Conservation (phyloP, 2,888 invertebrate genomes). For the Psylliodes chrysocephalus region DNA sequence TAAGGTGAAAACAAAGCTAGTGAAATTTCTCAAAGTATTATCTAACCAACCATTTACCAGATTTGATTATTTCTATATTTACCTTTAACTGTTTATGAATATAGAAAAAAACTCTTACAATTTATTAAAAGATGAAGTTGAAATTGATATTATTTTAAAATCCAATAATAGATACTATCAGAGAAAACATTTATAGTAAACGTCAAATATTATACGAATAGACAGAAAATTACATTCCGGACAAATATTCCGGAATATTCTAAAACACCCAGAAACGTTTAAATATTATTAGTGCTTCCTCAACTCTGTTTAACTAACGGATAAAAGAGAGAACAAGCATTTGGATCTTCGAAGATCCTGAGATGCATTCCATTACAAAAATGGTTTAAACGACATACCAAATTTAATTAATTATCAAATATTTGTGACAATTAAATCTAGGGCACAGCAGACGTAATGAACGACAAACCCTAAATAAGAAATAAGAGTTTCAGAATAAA, state of each 20-base stretch:
- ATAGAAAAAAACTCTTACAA: background rate
- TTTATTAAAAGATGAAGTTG: background rate
- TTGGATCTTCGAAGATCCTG: background rate
- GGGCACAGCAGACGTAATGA: conserved; percentile 4
- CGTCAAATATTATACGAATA: conserved; percentile 13
- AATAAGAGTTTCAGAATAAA: conserved; percentile 20
- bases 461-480: conserved; percentile 8
- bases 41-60: background rate
- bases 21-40: background rate
- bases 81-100: background rate
- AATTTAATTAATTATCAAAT: conserved; percentile 1
- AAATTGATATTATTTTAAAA: conserved; percentile 4
- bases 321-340: conserved; percentile 31
- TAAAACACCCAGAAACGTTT: conserved; percentile 17
- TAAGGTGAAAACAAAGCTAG: background rate
- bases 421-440: conserved; percentile 4
- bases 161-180: conserved; percentile 10
- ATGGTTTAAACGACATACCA: background rate
- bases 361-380: conserved; percentile 17
- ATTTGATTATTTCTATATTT: background rate
- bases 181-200: conserved; percentile 26
- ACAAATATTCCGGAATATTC: conserved; percentile 15
- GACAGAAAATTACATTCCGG: conserved; percentile 7
- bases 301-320: conserved; percentile 28
- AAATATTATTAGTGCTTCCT: conserved; percentile 16